Percentiles rank a stretch among this genome's conserved stretches.
phyloP scores from a whole-genome alignment of 2,113 vertebrate species.

The Ranitomeya variabilis region DNA sequence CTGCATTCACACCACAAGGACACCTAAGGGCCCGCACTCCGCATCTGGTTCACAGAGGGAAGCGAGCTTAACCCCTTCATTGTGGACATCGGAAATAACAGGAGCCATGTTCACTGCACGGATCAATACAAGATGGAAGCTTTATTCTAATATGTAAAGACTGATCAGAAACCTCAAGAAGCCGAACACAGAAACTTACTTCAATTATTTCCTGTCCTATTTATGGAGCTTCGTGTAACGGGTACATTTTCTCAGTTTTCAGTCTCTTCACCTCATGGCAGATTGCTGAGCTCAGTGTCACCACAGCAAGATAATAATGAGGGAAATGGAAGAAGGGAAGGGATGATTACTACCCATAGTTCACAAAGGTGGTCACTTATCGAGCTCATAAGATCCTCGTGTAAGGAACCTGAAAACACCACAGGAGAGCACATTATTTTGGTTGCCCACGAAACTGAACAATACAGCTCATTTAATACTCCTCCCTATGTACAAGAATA shows the following conservation, averaged over 20 bases:
- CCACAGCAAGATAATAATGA: neutral
- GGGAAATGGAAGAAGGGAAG: neutral
- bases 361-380: neutral
- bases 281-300: neutral
- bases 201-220: neutral
- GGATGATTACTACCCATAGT: neutral
- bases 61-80: neutral
- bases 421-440: neutral
- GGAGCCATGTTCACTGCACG: neutral
- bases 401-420: neutral
- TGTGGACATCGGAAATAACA: neutral
- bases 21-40: neutral
- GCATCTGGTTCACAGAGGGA: neutral
- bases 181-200: neutral
- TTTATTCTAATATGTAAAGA: neutral
- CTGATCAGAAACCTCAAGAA: neutral
- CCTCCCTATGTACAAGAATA: neutral
- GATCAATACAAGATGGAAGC: neutral
- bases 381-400: neutral
- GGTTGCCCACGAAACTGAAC: neutral
- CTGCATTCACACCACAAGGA: constrained; percentile 9
- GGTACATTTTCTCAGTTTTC: no score
- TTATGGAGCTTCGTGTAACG: neutral
- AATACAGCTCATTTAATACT: neutral
- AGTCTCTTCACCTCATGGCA: neutral